phyloP scores from a whole-genome alignment of 2,113 vertebrate species.

The Microcebus griseorufus region DNA sequence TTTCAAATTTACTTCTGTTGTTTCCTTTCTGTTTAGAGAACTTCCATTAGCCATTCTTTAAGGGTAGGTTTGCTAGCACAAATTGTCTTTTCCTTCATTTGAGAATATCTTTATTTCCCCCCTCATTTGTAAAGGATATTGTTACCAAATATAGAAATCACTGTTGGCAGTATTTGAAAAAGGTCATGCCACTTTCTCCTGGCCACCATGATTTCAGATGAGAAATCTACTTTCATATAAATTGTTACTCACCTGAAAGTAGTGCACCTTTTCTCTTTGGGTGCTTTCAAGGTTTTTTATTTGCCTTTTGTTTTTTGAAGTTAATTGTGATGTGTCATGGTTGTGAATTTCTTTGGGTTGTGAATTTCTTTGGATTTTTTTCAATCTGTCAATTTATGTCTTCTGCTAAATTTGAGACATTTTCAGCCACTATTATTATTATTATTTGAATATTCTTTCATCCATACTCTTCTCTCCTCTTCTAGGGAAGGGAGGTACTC shows the following conservation, averaged over 20 bases:
- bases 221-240: not conserved
- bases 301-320: not conserved
- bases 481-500: not conserved
- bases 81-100: not conserved
- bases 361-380: not conserved
- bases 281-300: not conserved
- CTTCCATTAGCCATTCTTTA: not conserved
- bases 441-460: not conserved
- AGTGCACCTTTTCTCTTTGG: not conserved
- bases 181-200: not conserved
- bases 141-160: not conserved
- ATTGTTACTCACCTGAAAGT: not conserved
- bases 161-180: not conserved
- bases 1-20: not conserved
- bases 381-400: not conserved
- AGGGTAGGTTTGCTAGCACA: not conserved
- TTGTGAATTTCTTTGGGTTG: not conserved
- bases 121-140: slow-evolving; percentile 18
- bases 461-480: not conserved
- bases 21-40: not conserved
- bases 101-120: not conserved
- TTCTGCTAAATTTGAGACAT: not conserved
- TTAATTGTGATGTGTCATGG: not conserved
- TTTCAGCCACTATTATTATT: not conserved
- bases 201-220: not conserved